Evolutionary conservation across 2,888 invertebrate genomes (phyloP).

Genomic region (Nomada lathburiana): DNA sequence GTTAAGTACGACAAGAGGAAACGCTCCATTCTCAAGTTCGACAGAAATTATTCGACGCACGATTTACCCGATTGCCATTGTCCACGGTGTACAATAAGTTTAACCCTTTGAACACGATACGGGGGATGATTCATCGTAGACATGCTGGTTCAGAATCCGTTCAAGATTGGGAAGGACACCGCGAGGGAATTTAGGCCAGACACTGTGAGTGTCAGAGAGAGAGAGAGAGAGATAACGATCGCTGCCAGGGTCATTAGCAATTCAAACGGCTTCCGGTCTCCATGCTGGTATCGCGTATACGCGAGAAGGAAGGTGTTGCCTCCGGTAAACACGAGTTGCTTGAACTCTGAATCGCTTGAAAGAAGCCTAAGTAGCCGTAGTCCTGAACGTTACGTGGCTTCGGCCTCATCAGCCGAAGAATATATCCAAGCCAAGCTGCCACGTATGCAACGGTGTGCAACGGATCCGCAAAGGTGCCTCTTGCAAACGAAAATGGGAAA

Average conservation of each 20-base stretch:
- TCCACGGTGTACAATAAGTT: not conserved
- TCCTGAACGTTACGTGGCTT: slow-evolving; percentile 47
- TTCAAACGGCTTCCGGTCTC: slow-evolving; percentile 82
- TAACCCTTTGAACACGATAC: not conserved
- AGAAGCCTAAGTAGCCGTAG: slow-evolving; percentile 52
- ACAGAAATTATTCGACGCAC: too few species aligned
- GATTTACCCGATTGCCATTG: not conserved
- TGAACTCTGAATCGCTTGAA: slow-evolving; percentile 75
- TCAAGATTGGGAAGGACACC: slow-evolving; percentile 35
- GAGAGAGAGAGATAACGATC: slow-evolving; percentile 73
- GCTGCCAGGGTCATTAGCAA: slow-evolving; percentile 77
- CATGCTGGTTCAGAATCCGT: not conserved
- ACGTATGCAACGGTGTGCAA: slow-evolving; percentile 48
- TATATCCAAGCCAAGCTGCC: slow-evolving; percentile 16
- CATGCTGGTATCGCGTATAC: slow-evolving; percentile 44
- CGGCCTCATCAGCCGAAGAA: slow-evolving; percentile 24
- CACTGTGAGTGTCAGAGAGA: slow-evolving; percentile 51
- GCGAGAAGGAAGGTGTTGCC: slow-evolving; percentile 65
- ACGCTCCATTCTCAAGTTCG: too few species aligned
- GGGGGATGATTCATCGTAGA: slow-evolving; percentile 4
- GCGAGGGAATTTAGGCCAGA: slow-evolving; percentile 77
- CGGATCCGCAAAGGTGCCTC: slow-evolving; percentile 27
- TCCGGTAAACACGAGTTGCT: slow-evolving; percentile 78
- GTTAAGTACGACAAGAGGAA: not conserved
- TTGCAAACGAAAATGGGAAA: slow-evolving; percentile 19